Evolutionary conservation across 2,113 vertebrate species (phyloP), one percentile per base, ranked within the genome.

Genomic region (Cynopterus brachyotis): DNA sequence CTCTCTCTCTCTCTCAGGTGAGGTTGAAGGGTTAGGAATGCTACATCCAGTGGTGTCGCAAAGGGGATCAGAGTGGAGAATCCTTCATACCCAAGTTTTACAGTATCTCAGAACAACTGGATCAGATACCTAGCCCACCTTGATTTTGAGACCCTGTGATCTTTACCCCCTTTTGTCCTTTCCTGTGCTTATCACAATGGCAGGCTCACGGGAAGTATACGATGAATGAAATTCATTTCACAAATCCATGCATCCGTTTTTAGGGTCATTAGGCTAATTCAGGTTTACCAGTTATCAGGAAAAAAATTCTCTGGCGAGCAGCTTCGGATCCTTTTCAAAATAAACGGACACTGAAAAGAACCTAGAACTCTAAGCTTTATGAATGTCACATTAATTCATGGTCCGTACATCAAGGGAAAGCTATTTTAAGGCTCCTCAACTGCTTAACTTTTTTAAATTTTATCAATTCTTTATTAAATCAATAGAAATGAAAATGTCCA

Each of bases 361-460:
- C 6, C 37, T 59, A 13, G 35, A 64, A 73, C 24, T 86, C 19
- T 73, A 92, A 94, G 79, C 16, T 85, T 32, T 67, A n/a, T 82
- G 35, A 97, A 80, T 82, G 45, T 66, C 30, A 55, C 20, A 87
- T 57, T 89, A 76, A 96, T 95, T 96, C 73, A 78, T 19, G 55
- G 59, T 69, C 78, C 6, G 35, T 42, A 92, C 24, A 69, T 66
- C 10, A 90, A 79, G 26, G 73, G 59, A 92, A 80, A 83, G 6
- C 5, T 30, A 57, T 57, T 94, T 94, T 37, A n/a, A 73, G 10
- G 81, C 62, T 75, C 42, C 96, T 69, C 47, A 91, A 85, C 57
- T 32, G 42, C 30, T 73, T 81, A 66, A 40, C 16, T 0, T 79
- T 84, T 75, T 40, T 40, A 40, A 64, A 30, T 76, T 37, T 35